Conservation (phyloP, 2,888 invertebrate genomes). For the Bellardia bayeri region DNA sequence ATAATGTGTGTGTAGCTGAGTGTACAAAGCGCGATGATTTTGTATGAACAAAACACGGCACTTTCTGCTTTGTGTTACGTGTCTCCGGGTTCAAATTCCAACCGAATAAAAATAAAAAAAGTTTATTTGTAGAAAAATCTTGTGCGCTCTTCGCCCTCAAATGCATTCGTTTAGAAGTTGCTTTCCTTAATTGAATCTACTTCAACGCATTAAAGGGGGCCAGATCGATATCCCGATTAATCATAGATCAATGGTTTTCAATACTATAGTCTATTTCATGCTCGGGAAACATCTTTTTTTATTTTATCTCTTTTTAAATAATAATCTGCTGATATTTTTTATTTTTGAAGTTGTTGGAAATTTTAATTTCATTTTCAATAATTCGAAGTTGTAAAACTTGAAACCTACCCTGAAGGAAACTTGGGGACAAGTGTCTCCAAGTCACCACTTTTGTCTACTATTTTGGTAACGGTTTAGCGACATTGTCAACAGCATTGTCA, state of each 20-base stretch:
- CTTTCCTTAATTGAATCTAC: slow-evolving; percentile 57
- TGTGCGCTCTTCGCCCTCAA: slow-evolving; percentile 57
- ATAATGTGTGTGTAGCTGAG: slow-evolving; percentile 1
- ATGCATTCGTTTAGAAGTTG: slow-evolving; percentile 63
- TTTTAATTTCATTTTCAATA: too few relatives aligned
- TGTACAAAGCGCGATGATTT: neutral
- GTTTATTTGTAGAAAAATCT: neutral
- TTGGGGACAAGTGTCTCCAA: too few relatives aligned
- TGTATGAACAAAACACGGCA: neutral
- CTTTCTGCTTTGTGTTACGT: neutral
- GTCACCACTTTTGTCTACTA: too few relatives aligned
- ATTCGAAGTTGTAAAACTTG: too few relatives aligned
- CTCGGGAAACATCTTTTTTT: slow-evolving; percentile 78
- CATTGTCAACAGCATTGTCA: too few relatives aligned
- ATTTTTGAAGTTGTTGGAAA: too few relatives aligned
- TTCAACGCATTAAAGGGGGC: slow-evolving; percentile 76
- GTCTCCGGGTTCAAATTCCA: slow-evolving; percentile 57
- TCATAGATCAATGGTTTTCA: slow-evolving; percentile 79
- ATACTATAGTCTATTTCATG: slow-evolving; percentile 82
- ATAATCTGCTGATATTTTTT: neutral
- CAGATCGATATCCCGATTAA: slow-evolving; percentile 80
- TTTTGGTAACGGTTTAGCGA: too few relatives aligned
- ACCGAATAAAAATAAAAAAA: neutral
- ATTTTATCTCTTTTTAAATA: too few relatives aligned
- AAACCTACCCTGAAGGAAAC: too few relatives aligned